Evolutionary conservation across 2,113 vertebrate genomes (phyloP).

Genomic region (Eclectus roratus): DNA sequence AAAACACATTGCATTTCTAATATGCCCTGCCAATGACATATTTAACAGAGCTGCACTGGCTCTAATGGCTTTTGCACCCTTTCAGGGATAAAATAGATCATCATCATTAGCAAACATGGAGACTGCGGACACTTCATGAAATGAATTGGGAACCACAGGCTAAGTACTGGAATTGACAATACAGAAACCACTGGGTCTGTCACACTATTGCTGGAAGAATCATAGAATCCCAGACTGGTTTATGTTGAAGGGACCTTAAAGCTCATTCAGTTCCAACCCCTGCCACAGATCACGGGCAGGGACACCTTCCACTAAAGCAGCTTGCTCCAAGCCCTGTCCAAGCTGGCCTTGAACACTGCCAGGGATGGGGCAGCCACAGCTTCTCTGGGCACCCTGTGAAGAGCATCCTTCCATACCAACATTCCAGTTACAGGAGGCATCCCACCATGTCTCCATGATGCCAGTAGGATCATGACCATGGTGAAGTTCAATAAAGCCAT

Average conservation of each 20-base stretch:
- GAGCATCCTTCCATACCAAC: neutral
- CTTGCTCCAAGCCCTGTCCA: neutral
- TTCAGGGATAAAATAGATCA: neutral
- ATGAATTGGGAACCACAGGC: neutral
- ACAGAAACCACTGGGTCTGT: neutral
- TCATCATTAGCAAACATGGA: neutral
- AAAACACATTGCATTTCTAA: neutral
- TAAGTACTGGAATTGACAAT: neutral
- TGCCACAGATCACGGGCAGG: neutral
- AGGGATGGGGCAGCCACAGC: neutral
- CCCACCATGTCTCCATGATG: neutral
- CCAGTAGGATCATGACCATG: neutral
- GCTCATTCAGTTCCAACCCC: neutral
- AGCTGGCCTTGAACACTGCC: neutral
- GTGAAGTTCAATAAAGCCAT: neutral
- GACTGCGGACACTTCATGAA: neutral
- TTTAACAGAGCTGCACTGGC: neutral
- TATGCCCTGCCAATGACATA: neutral
- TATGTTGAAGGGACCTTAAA: neutral
- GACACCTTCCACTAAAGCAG: neutral
- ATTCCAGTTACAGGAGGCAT: neutral
- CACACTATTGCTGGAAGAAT: neutral
- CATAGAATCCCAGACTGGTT: neutral
- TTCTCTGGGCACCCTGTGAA: neutral
- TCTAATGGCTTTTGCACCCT: neutral